Evolutionary conservation across 2,888 invertebrate species (phyloP), one percentile per base, ranked within the genome.

Genomic region (Erynnis tages): DNA sequence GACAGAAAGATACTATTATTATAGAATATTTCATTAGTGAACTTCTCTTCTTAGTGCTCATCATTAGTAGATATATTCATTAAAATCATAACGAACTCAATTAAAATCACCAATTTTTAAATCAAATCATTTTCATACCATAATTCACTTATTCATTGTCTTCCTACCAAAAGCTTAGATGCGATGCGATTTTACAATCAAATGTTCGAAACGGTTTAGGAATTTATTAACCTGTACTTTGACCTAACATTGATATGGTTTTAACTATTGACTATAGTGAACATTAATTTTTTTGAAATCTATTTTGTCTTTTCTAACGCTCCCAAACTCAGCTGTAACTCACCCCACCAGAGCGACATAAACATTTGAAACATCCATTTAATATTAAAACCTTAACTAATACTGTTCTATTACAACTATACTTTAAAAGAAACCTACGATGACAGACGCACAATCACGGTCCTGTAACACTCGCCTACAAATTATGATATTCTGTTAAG

Each of bases 201-300:
- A 2, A n/a, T 29, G 11, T 3, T 10, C 10, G 1, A 32, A 32
- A 32, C 1, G 13, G 30, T 14, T 10, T 14, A 32, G 8, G 30
- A 32, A 30, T 13, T 32, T 14, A 21, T 11, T 32, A n/a, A 13
- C 11, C 16, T 30, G 23, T 53, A 50, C 56, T 64, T 63, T 66
- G 71, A 48, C 53, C 73, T 79, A 80, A 34, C 34, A 30, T 49
- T 84, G 84, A 85, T 86, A 86, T 85, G 84, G 79, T 60, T 80
- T 66, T 58, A 73, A 76, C 79, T 82, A 82, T 84, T 79, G 79
- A 74, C 79, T 80, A 83, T 66, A 66, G 25, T 69, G 71, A 71
- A 58, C 73, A 66, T 66, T 2, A 11, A n/a, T 11, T 30, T 38
- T 38, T 35, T 73, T 71, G 71, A 69, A 71, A 74, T 46, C 69